These are phyloP conservation scores for Danio kyathit DNA, from an alignment of 2,797 vertebrate genomes.

Conservation along the genomic window DNA sequence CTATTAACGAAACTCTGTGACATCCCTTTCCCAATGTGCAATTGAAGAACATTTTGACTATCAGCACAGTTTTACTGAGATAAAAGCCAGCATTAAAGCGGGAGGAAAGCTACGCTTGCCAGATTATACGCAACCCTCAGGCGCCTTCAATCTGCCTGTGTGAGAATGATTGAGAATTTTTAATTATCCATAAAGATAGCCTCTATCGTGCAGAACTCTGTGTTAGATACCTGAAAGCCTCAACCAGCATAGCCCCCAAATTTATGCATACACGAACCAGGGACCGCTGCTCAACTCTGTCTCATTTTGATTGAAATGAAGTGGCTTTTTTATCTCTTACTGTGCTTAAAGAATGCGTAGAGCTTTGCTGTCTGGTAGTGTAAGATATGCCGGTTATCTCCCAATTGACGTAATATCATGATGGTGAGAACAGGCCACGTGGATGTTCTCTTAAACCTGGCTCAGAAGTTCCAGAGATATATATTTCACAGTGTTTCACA, in stretches of 20 bases:
- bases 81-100: constrained; percentile 3
- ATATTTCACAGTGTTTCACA: neutral
- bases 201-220: neutral
- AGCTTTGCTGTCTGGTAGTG: constrained; percentile 11
- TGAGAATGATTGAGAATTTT: constrained; percentile 41
- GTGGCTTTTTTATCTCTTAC: constrained; percentile 42
- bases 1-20: neutral
- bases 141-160: constrained; percentile 23
- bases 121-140: constrained; percentile 39
- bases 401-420: constrained; percentile 7
- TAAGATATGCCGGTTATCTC: constrained; percentile 38
- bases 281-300: neutral
- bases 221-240: constrained; percentile 25
- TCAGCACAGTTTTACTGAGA: constrained; percentile 12
- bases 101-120: constrained; percentile 10
- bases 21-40: neutral
- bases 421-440: neutral
- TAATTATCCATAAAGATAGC: constrained; percentile 43
- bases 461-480: neutral
- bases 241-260: neutral
- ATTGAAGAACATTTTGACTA: constrained; percentile 8
- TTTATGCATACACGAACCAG: neutral
- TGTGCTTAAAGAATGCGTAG: constrained; percentile 16
- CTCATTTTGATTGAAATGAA: constrained; percentile 40
- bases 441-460: constrained; percentile 9